A percentile compares a stretch with the other conserved stretches of the same genome.
These are phyloP conservation scores for Sphyrna mokarran DNA, from an alignment of 2,113 vertebrate genomes.

Conservation along the genomic window DNA sequence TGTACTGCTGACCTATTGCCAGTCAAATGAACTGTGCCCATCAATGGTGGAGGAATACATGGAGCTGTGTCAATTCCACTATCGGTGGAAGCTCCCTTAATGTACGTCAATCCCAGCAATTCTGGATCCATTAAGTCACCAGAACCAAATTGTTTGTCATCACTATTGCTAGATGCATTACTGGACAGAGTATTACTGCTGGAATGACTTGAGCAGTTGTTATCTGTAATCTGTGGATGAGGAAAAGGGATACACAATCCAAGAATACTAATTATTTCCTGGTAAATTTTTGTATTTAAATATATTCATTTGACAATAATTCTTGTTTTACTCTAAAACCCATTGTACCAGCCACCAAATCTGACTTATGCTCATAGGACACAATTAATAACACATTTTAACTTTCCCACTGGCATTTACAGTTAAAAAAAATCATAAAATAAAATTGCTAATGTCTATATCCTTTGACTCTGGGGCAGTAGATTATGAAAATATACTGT, in stretches of 20 bases:
- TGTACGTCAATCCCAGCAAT: constrained; percentile 78
- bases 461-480: background rate
- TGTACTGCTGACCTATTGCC: constrained; percentile 66
- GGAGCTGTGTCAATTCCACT: constrained; percentile 89
- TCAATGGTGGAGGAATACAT: constrained; percentile 61
- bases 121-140: constrained; percentile 90
- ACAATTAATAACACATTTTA: constrained; percentile 1
- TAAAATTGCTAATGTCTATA: background rate
- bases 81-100: constrained; percentile 90
- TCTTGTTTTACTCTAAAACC: background rate
- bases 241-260: constrained; percentile 35
- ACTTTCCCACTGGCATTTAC: background rate
- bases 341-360: background rate
- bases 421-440: background rate
- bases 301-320: background rate
- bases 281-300: background rate
- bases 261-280: background rate
- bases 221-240: constrained; percentile 70
- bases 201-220: constrained; percentile 83
- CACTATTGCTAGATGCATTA: constrained; percentile 87
- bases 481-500: background rate
- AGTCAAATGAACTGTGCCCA: constrained; percentile 53
- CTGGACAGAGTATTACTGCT: constrained; percentile 90
- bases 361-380: background rate
- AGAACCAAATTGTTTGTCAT: constrained; percentile 88